Base-by-base conservation (phyloP, 2,113 vertebrate species). In the Ibidorhyncha struthersii region DNA sequence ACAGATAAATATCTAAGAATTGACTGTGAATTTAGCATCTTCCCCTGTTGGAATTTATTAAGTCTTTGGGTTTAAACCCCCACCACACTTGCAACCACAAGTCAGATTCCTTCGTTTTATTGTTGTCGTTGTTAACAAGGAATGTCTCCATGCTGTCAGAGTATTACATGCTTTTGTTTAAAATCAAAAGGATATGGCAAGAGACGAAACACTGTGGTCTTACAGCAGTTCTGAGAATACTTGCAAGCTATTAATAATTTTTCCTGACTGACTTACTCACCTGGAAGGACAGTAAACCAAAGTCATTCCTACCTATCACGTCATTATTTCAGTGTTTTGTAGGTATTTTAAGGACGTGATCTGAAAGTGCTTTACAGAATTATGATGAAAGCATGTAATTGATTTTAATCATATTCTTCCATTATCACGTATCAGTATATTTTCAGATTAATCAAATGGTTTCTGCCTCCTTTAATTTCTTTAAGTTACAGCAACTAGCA, bases 401-500 rank as follows among this genome's bases (percentile, higher is more conserved):
- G 58, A 58, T 93, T 94, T 93, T 72, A 87, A 82, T 76, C 14
- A 45, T 43, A 66, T 85, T 81, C 43, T 71, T 77, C 56, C 25
- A 53, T 87, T 94, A 62, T 61, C 69, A 71, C 1, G 0, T 43
- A 58, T 45, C 41, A 32, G 66, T 50, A 9, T 58, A 65, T 65
- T 56, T 89, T 88, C 59, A 81, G 53, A 94, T 80, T 9, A 88
- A 90, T 83, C 71, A 53, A 93, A 86, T 74, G 34, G 20, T 66
- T 84, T 71, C 74, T 93, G 77, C 76, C 63, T 93, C 66, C 76
- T 82, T 92, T 89, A 91, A 94, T 95, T 95, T 69, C 73, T 94
- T 86, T 62, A 94, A 59, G 61, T 71, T 93, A 91, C 38, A 76
- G 84, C 78, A 95, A 93, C 78, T 30, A 96, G 66, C 76, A 85